Conservation (phyloP, 2,888 invertebrate genomes). For the Blastobasis adustella region DNA sequence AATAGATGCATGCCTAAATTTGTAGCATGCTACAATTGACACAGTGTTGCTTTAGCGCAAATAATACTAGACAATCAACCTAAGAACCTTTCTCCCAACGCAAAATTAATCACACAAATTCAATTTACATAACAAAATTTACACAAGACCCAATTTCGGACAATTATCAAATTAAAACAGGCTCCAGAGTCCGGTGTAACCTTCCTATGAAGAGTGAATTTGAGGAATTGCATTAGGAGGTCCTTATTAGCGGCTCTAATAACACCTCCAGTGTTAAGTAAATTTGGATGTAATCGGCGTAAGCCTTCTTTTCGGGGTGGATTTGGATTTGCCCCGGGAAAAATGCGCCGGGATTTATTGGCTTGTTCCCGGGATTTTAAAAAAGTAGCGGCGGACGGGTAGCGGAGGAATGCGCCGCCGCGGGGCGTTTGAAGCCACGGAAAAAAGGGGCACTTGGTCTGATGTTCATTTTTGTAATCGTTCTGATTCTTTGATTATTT, state of each 20-base stretch:
- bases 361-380: conserved; percentile 73
- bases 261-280: conserved; percentile 68
- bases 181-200: conserved; percentile 16
- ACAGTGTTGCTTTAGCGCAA: too few species aligned
- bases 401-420: conserved; percentile 56
- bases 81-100: conserved; percentile 36
- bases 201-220: conserved; percentile 26
- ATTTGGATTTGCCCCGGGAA: conserved; percentile 37
- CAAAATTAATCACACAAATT: conserved; percentile 51
- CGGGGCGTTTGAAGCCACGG: conserved; percentile 49
- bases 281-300: conserved; percentile 72
- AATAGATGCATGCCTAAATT: too few species aligned
- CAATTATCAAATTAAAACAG: conserved; percentile 65
- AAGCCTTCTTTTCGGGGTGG: conserved; percentile 61
- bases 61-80: conserved; percentile 22
- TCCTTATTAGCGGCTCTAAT: conserved; percentile 65
- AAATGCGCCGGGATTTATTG: conserved; percentile 61
- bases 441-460: conserved; percentile 39
- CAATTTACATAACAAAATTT: conserved; percentile 57
- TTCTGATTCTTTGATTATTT: conserved; percentile 40
- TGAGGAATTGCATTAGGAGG: conserved; percentile 59
- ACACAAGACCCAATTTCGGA: conserved; percentile 51
- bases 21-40: too few species aligned
- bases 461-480: conserved; percentile 60
- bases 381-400: conserved; percentile 39